Evolutionary conservation across 2,797 vertebrate species (phyloP), one percentile per base, ranked within the genome.

Genomic region (Pangasius macronema): DNA sequence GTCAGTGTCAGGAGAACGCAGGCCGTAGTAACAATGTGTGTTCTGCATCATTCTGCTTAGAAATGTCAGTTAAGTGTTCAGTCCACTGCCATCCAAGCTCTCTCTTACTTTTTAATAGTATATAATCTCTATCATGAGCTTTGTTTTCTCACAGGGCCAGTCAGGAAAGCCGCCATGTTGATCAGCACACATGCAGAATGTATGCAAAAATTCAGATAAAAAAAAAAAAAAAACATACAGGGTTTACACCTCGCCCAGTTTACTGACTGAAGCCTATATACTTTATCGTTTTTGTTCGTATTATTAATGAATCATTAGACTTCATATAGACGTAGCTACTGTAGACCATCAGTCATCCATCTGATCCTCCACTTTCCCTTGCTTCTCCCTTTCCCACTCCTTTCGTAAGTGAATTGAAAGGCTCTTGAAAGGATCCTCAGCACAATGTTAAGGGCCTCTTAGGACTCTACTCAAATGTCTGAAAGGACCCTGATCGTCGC

Each of bases 381-480:
- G 75, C 87, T 30, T 39, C 83, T 79, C 67, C 63, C 13, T 77
- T 89, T 82, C 72, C 84, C 88, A 87, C 42, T 88, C 90, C 89
- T 88, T 86, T 91, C 91, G 68, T 82, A 77, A 39, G 57, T 68
- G 88, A 87, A 92, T 88, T 51, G 90, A 94, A 92, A 93, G 92
- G 84, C 93, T 92, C 93, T 94, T 92, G 88, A 87, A 87, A 68
- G 59, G 55, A 79, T 91, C 92, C 93, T 92, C 63, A 90, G 89
- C 93, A 92, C 93, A 87, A 82, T 92, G 87, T 90, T 82, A 88
- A 95, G 94, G 91, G 94, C 93, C 92, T 90, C 87, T 94, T 81
- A 94, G 90, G 91, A 93, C 90, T 90, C 92, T 93, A 93, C 94
- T 96, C 84, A 90, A 95, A 93, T 87, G 90, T 92, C 92, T 91